Evolutionary conservation across 2,888 invertebrate genomes (phyloP).

Genomic region (Hyles lineata): DNA sequence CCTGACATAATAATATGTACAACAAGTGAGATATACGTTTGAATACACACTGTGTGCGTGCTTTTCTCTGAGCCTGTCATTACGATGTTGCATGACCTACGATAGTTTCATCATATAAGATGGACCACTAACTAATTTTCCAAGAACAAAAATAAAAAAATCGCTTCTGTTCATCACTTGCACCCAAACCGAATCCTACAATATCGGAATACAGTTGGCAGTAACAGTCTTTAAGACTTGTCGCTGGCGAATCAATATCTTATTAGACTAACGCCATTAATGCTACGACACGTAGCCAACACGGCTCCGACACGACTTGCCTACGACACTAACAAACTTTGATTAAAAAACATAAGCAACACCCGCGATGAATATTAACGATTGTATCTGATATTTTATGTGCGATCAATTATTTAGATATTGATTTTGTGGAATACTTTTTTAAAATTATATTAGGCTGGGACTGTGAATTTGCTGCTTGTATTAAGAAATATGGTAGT

Average conservation of each 20-base stretch:
- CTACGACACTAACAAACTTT: background rate
- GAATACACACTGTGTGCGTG: background rate
- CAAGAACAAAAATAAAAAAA: background rate
- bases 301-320: background rate
- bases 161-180: background rate
- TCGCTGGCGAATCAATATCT: conserved; percentile 47
- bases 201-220: conserved; percentile 39
- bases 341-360: background rate
- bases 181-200: conserved; percentile 32
- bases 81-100: too few relatives aligned
- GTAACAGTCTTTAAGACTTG: conserved; percentile 41
- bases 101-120: too few relatives aligned
- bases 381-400: background rate
- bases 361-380: background rate
- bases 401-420: too few relatives aligned
- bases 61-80: too few relatives aligned
- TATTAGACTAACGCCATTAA: conserved; percentile 42
- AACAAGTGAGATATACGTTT: background rate
- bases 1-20: too few relatives aligned
- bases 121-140: background rate
- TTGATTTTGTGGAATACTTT: too few relatives aligned
- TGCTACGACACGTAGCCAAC: conserved; percentile 39
- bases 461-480: too few relatives aligned
- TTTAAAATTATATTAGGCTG: too few relatives aligned
- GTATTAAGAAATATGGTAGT: too few relatives aligned